Conservation (phyloP, 2,113 vertebrate genomes). For the Bucco capensis region DNA sequence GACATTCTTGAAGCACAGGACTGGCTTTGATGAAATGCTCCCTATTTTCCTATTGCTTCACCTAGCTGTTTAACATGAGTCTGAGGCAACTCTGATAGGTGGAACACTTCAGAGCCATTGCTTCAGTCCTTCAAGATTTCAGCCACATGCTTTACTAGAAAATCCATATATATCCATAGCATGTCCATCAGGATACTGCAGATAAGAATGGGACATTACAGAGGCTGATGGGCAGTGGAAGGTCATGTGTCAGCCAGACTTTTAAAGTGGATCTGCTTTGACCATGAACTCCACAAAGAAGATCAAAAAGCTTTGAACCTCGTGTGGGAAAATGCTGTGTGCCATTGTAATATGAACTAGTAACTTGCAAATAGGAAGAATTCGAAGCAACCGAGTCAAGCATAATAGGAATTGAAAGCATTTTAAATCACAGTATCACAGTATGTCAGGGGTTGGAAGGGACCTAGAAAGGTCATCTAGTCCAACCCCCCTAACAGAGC, state of each 20-base stretch:
- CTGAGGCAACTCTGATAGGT: neutral
- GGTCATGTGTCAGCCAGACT: neutral
- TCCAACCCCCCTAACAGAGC: too few species aligned
- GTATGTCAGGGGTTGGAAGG: too few species aligned
- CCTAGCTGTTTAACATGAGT: neutral
- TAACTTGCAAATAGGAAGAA: neutral
- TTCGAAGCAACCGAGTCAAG: neutral
- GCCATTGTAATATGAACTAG: neutral
- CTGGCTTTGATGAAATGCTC: neutral
- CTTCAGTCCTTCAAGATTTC: neutral
- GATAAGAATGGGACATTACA: neutral
- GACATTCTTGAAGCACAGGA: neutral
- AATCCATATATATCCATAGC: neutral
- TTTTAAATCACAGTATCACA: too few species aligned
- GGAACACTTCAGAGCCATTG: neutral
- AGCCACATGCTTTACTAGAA: neutral
- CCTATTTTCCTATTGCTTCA: accelerated
- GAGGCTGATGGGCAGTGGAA: neutral
- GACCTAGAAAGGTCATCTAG: too few species aligned
- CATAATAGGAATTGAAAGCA: neutral
- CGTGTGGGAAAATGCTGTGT: neutral
- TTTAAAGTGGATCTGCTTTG: neutral
- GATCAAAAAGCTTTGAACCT: neutral
- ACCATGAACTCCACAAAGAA: neutral
- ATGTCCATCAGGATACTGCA: neutral